A percentile compares a stretch with the other conserved stretches of the same genome.
Evolutionary conservation across 2,797 vertebrate genomes (phyloP).

Genomic region (Acipenser transmontanus): DNA sequence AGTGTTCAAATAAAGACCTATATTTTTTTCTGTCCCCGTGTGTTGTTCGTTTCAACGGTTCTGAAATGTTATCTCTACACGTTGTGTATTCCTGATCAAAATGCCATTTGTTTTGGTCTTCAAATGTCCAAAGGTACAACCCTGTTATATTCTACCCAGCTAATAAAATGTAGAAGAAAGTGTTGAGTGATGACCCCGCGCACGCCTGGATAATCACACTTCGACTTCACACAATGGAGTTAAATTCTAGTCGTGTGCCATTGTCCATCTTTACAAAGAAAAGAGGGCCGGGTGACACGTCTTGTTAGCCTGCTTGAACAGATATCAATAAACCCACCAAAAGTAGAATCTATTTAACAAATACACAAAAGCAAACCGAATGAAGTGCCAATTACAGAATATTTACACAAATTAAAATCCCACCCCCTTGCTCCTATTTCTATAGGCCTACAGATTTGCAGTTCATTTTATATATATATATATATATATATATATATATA

Average conservation of each 20-base stretch:
- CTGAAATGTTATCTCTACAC: too few species aligned
- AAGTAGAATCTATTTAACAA: slow-evolving; percentile 40
- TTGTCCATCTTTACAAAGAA: slow-evolving; percentile 62
- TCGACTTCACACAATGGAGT: slow-evolving; percentile 46
- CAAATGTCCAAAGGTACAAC: slow-evolving; percentile 12
- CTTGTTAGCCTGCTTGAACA: slow-evolving; percentile 47
- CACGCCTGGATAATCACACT: slow-evolving; percentile 33
- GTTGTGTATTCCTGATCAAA: too few species aligned
- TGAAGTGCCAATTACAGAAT: neutral
- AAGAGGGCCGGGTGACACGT: slow-evolving; percentile 53
- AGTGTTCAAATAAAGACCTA: too few species aligned
- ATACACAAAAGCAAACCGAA: slow-evolving; percentile 45
- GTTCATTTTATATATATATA: too few species aligned
- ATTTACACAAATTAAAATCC: neutral
- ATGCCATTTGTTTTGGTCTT: slow-evolving; percentile 9
- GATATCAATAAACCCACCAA: slow-evolving; percentile 48
- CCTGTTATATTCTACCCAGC: slow-evolving; percentile 19
- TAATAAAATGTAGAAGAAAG: slow-evolving; percentile 25
- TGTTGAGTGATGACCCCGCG: slow-evolving; percentile 32
- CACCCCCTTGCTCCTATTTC: too few species aligned
- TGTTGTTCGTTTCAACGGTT: too few species aligned
- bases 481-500: too few species aligned
- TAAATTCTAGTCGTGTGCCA: slow-evolving; percentile 56
- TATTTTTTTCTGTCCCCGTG: too few species aligned
- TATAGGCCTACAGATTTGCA: too few species aligned